Evolutionary conservation across 2,888 invertebrate species (phyloP).

Genomic region (Silvanus unidentatus): DNA sequence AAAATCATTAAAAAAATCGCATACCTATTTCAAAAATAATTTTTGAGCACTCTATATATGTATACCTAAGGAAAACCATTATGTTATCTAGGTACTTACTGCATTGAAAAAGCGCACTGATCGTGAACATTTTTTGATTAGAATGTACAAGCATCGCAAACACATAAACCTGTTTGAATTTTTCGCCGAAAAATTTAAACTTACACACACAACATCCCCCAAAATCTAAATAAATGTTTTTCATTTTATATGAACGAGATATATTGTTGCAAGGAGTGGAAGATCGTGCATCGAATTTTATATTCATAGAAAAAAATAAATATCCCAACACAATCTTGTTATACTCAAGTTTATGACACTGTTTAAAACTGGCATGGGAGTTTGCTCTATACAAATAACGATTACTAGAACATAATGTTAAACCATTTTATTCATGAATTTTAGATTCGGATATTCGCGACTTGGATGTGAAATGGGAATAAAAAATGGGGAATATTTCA

Average conservation of each 20-base stretch:
- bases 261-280: background rate
- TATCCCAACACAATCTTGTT: constrained; percentile 33
- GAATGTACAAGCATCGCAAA: too few relatives aligned
- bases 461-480: constrained; percentile 6
- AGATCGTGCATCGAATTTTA: constrained; percentile 24
- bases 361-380: constrained; percentile 26
- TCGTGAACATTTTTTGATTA: too few relatives aligned
- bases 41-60: too few relatives aligned
- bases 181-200: too few relatives aligned
- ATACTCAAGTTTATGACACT: constrained; percentile 34
- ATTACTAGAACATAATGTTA: constrained; percentile 23
- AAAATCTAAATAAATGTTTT: background rate
- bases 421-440: constrained; percentile 27
- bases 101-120: too few relatives aligned
- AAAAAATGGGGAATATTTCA: too few relatives aligned
- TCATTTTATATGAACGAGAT: background rate
- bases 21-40: too few relatives aligned
- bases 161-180: background rate
- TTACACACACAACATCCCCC: too few relatives aligned
- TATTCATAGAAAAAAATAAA: constrained; percentile 40
- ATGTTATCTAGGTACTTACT: too few relatives aligned
- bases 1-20: too few relatives aligned
- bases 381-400: constrained; percentile 24
- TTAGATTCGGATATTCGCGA: constrained; percentile 16
- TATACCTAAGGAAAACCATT: too few relatives aligned